These are phyloP conservation scores for Harpalus rufipes DNA, from an alignment of 2,888 invertebrate species.

Conservation along the genomic window DNA sequence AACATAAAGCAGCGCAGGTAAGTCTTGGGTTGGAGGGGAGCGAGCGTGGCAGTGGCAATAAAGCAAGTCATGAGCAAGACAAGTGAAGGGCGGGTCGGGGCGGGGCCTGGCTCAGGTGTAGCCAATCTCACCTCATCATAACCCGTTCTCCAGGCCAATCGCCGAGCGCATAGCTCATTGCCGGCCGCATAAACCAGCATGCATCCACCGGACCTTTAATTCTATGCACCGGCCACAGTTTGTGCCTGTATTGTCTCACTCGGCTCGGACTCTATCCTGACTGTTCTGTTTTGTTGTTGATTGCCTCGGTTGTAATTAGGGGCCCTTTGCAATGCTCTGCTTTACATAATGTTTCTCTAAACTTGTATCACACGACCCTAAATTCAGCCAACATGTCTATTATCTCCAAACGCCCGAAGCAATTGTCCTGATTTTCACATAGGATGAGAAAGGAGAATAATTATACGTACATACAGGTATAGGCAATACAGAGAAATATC, in stretches of 20 bases:
- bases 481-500: too few relatives aligned
- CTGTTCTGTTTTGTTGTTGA: constrained; percentile 4
- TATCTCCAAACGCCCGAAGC: neutral
- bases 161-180: constrained; percentile 76
- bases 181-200: constrained; percentile 75
- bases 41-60: constrained; percentile 74
- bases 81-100: constrained; percentile 75
- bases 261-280: too few relatives aligned
- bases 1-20: constrained; percentile 44
- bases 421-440: neutral
- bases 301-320: constrained; percentile 43
- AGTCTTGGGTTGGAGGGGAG: constrained; percentile 18
- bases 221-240: constrained; percentile 27
- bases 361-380: constrained; percentile 27
- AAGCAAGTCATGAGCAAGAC: constrained; percentile 76
- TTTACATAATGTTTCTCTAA: constrained; percentile 44
- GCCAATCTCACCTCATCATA: constrained; percentile 78
- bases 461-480: too few relatives aligned
- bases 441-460: neutral
- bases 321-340: constrained; percentile 10
- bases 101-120: constrained; percentile 76
- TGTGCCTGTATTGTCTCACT: constrained; percentile 22
- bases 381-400: constrained; percentile 42
- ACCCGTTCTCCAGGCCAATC: constrained; percentile 76
- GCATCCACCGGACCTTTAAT: constrained; percentile 52